Evolutionary conservation across 2,888 invertebrate species (phyloP), one percentile per base, ranked within the genome.

Genomic region (Ochropacha duplaris): DNA sequence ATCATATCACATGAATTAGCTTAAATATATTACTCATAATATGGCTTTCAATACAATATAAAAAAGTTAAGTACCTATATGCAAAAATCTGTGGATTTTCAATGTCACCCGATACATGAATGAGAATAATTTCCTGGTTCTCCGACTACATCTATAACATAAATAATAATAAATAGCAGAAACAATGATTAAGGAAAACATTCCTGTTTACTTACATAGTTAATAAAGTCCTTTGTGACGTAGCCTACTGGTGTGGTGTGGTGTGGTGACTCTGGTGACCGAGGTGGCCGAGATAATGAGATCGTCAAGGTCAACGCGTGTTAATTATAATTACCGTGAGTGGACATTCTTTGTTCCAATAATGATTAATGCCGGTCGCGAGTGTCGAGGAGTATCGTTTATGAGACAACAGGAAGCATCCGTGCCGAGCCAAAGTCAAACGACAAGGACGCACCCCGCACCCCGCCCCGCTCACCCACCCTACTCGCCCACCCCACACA

Each of bases 321-420:
- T 86, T 92, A 90, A 92, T 92, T 91, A 88, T 87, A 86, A 91
- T 90, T 90, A 88, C 90, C 87, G 88, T 86, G 89, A 91, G 91
- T 92, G 92, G 90, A 90, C 91, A 91, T 88, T 92, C 92, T 92
- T 92, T 92, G 92, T 92, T 92, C 86, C 88, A 89, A 87, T 90
- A 90, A 85, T 90, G 90, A 92, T 89, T 87, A 92, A 90, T 87
- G 87, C 88, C 83, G 82, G 81, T 76, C 85, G 88, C 85, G 81
- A 86, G 82, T 79, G 84, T 78, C 84, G 86, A 83, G 81, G 83
- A 88, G 82, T 86, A 87, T 87, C 85, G 84, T 82, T 81, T 83
- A 83, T 85, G 88, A 90, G 92, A 91, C 90, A 91, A 88, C 90
- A 92, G 92, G 91, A 92, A 92, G 86, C 88, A 87, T 84, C 86